Base-by-base conservation (phyloP, 2,113 vertebrate genomes). In the Periophthalmus modestus region DNA sequence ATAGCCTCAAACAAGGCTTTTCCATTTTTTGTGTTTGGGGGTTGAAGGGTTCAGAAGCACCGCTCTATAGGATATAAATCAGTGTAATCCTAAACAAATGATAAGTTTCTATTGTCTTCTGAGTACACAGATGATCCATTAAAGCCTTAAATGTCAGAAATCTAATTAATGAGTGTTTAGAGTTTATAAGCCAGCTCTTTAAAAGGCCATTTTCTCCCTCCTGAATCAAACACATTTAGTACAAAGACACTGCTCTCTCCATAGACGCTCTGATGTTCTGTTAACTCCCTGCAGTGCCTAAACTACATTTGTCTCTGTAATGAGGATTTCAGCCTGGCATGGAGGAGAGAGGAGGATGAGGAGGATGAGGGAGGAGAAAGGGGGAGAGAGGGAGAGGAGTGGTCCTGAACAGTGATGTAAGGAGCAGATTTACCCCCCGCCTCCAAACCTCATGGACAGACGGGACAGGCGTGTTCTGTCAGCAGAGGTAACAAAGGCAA, bases 341-440 rank as follows among this genome's bases (percentile, higher is more conserved):
- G 69, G 62, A 70, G 77, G 86, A 28, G 1, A 57, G 50, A 19
- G 18, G 16, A 16, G 50, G 18, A 12, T 2, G 50, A 19, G 18
- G 16, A 16, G 50, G 18, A 12, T 2, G 9, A 9, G 4, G 1
- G 54, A 5, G 19, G 52, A 0, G 19, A 10, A 19, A 23, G 47
- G 72, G 69, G 65, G 12, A 28, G 28, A 57, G 50, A 19, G 54
- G 19, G 52, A 0, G 19, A 10, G 52, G 28, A 47, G 72, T 68
- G 65, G 12, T 28, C 34, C 9, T 68, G 73, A 86, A 84, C 81
- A 68, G 83, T 89, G 88, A 88, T 90, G 63, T 82, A 88, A 63
- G 58, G 5, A 57, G 24, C 34, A 85, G 67, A 87, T 90, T 90
- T 90, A 91, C 91, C 89, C 87, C 89, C 89, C 71, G 18, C 84